Percentiles rank a stretch among this genome's conserved stretches.
Evolutionary conservation across 2,888 invertebrate genomes (phyloP).

Genomic region (Julus scanicus): DNA sequence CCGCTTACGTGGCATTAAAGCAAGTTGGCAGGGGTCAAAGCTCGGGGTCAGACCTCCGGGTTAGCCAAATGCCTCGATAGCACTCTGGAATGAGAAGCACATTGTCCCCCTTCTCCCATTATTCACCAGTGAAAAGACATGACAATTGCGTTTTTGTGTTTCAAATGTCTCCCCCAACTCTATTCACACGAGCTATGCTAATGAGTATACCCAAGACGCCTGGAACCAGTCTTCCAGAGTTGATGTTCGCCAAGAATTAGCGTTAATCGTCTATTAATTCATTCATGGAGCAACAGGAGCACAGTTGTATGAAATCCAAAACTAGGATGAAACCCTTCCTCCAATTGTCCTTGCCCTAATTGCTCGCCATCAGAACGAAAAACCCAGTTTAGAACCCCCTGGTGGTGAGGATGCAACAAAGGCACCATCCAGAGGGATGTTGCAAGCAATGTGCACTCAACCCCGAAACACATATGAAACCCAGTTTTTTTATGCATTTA

Average conservation of each 20-base stretch:
- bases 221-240: background rate
- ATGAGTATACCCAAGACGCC: background rate
- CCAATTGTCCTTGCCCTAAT: background rate
- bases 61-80: constrained; percentile 6
- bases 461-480: background rate
- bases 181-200: background rate
- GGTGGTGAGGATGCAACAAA: background rate
- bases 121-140: background rate
- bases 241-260: background rate
- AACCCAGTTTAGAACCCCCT: background rate
- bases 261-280: background rate
- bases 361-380: background rate
- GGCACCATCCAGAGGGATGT: background rate
- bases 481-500: background rate
- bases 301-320: background rate
- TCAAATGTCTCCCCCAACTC: constrained; percentile 8
- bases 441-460: background rate
- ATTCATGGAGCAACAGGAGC: background rate
- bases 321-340: background rate
- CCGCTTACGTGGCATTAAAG: background rate
- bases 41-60: constrained; percentile 16
- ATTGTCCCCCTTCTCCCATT: background rate
- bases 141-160: constrained; percentile 20
- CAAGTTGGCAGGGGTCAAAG: constrained; percentile 4
- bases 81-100: background rate